Conservation (phyloP, 1,140 invertebrate species). For the Chironomus tepperi region DNA sequence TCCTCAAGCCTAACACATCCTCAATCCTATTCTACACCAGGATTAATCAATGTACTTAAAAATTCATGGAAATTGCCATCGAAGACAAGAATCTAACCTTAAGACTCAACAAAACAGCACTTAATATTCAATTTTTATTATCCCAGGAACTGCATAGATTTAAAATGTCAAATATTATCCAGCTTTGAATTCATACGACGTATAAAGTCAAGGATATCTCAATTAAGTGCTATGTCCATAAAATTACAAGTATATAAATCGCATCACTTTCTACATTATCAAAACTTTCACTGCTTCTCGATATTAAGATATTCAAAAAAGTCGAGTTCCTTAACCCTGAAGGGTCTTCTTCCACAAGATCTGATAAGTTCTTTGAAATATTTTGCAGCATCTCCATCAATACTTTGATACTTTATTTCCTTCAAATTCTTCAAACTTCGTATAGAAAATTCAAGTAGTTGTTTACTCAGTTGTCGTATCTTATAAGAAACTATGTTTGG, state of each 20-base stretch:
- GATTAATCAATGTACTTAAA: too few relatives aligned
- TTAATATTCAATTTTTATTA: not conserved
- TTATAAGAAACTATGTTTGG: not conserved
- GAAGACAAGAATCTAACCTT: too few relatives aligned
- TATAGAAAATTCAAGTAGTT: not conserved
- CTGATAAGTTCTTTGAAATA: not conserved
- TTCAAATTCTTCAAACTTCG: not conserved
- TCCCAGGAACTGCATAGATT: too few relatives aligned
- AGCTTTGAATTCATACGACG: too few relatives aligned
- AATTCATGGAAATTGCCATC: too few relatives aligned
- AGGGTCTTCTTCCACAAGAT: not conserved
- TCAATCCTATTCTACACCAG: too few relatives aligned
- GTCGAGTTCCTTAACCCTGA: not conserved
- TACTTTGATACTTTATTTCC: slow-evolving; percentile 8
- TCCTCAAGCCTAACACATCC: too few relatives aligned
- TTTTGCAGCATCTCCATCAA: not conserved
- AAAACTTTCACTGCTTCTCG: not conserved
- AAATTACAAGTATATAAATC: too few relatives aligned
- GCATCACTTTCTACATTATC: not conserved
- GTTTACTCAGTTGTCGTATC: not conserved
- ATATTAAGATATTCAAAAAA: not conserved
- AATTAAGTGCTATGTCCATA: too few relatives aligned
- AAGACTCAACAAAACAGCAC: not conserved
- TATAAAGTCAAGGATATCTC: too few relatives aligned
- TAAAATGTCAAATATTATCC: too few relatives aligned